phyloP scores from a whole-genome alignment of 2,113 vertebrate species.

The Eurystomus gularis region DNA sequence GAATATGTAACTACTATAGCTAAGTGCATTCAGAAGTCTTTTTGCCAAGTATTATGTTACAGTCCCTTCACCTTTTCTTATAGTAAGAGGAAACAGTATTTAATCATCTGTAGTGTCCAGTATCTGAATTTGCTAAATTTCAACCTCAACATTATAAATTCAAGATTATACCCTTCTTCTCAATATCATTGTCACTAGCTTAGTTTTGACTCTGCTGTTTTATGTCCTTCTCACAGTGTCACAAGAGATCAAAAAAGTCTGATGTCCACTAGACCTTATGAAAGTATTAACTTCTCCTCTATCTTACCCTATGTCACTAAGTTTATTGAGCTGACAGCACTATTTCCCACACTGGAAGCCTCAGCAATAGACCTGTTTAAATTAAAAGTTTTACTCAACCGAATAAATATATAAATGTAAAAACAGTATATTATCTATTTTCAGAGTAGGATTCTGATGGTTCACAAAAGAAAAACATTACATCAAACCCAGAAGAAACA shows the following conservation, averaged over 20 bases:
- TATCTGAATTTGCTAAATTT: conserved; percentile 34
- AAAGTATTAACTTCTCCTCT: conserved; percentile 6
- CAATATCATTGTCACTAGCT: conserved; percentile 36
- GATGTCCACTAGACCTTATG: not conserved
- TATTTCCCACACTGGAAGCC: not conserved
- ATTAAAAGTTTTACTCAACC: not conserved
- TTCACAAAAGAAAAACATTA: not conserved
- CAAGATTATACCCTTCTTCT: not conserved
- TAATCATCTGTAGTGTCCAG: conserved; percentile 6
- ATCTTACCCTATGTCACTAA: not conserved
- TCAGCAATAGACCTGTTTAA: not conserved
- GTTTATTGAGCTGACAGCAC: not conserved
- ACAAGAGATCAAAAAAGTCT: not conserved
- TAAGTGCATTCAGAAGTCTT: conserved; percentile 35
- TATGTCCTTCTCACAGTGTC: conserved; percentile 41
- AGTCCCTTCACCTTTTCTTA: conserved; percentile 53
- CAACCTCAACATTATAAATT: conserved; percentile 54
- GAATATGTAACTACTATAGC: conserved; percentile 5
- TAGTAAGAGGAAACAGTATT: conserved; percentile 24
- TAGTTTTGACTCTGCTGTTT: conserved; percentile 45
- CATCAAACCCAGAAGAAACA: not conserved
- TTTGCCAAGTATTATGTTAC: conserved; percentile 41
- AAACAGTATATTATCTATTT: not conserved
- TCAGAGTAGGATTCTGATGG: not conserved
- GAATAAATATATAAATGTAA: not conserved